Base-by-base conservation (phyloP, 2,797 vertebrate species). In the Ficedula albicollis region DNA sequence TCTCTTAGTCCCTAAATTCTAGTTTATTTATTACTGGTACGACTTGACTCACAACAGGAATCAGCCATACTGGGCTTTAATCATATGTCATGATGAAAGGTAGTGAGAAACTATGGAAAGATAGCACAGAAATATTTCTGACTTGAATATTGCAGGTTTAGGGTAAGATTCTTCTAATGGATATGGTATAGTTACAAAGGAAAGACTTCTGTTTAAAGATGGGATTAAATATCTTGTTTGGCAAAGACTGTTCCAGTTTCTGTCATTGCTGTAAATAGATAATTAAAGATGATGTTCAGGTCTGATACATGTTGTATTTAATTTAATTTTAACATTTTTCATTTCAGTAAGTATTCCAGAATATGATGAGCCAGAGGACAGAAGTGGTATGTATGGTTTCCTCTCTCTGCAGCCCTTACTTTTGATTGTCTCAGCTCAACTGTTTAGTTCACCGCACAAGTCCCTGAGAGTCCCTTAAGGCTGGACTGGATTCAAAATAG, bases 331-430 rank as follows among this genome's bases (percentile, higher is more conserved):
- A 97, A 97, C 74, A 52, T 98, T 97, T 98, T 97, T 97, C 55
- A 94, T 98, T 98, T 97, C 98, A 98, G 98, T 98, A 98, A 98
- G 87, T 96, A 98, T 98, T 96, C 98, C 97, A 93, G 98, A 98
- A 90, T 97, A 97, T 5, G 98, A 98, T 97, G 98, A 98, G 88
- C 74, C 97, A 96, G 97, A 98, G 95, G 98, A 98, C 39, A 98
- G 95, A 95, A 88, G 49, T 97, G 98, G 98, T 98, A 98, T 86
- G 98, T 98, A 96, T 44, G 21, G 2, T 51, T 81, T 97, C 92
- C 86, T 90, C 19, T 82, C 75, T 92, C 94, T 90, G 23, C 64
- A 95, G 86, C 72, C 54, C 55, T 85, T 91, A 77, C 54, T 93
- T 92, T 96, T 91, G 56, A 73, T 80, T 82, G 46, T 94, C 18